These are phyloP conservation scores for Eurypyga helias DNA, from an alignment of 2,113 vertebrate genomes.

Conservation along the genomic window DNA sequence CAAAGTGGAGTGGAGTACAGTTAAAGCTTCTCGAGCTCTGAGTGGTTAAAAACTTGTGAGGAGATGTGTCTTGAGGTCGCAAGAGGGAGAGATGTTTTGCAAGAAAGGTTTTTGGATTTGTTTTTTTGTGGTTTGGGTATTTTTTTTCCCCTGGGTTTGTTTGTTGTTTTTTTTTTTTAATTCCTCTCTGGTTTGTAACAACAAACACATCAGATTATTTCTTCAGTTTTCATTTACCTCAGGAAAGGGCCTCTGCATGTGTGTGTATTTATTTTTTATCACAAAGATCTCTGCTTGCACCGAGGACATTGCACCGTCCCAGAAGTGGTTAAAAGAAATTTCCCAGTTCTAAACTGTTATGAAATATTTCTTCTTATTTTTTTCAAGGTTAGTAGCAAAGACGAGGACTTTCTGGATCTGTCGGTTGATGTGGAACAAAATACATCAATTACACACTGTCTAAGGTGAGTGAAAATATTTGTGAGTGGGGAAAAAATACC, in stretches of 20 bases:
- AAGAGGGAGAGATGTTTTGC: neutral
- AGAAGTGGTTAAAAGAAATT: neutral
- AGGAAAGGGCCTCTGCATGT: neutral
- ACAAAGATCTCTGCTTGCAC: neutral
- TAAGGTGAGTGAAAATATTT: constrained; percentile 77
- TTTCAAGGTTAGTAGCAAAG: constrained; percentile 92
- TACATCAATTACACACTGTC: constrained; percentile 93
- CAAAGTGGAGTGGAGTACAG: neutral
- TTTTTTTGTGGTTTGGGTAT: neutral
- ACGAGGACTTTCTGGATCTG: constrained; percentile 92
- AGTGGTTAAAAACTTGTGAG: neutral
- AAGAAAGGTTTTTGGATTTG: neutral
- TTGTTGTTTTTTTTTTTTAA: neutral
- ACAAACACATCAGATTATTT: neutral
- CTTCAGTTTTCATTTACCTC: neutral
- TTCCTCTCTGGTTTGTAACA: neutral
- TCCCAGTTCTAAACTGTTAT: neutral
- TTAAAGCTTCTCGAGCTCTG: neutral
- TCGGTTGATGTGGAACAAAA: constrained; percentile 96
- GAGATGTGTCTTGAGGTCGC: neutral
- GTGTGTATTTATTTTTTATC: neutral
- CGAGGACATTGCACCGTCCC: neutral
- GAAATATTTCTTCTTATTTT: neutral
- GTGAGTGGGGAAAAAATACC: neutral
- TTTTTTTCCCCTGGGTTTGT: too few relatives aligned